Base-by-base conservation (phyloP, 2,888 invertebrate species). In the Chaetoderma sp. region DNA sequence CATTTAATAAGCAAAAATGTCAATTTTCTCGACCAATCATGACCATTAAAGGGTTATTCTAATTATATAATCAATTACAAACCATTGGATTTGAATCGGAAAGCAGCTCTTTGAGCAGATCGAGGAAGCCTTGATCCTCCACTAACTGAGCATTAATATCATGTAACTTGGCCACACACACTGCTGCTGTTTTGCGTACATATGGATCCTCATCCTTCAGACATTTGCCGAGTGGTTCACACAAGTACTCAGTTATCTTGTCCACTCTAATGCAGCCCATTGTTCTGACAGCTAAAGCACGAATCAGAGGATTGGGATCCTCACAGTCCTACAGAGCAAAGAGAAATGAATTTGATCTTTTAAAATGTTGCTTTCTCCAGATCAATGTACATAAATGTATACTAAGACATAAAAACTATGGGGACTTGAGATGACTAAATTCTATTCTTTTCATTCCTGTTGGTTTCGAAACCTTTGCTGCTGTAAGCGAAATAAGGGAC, bases 191-290 rank as follows among this genome's bases (percentile, higher is more conserved):
- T 89, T 99, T 99, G 76, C 99, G 90, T 8, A 87, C 87, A 72
- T 87, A 87, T 0, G 86, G 86, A 66, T 87, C 86, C 63, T 82
- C 84, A 61, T 84, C 87, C 76, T 89, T 89, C 75, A 90, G 85
- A 81, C 90, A 90, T 77, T 89, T 99, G 64, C 99, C 90, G 75
- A 99, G 88, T 0, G 99, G 99, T 85, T 99, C 98, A 87, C 99
- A 99, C 45, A 99, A 89, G 88, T 99, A 99, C 88, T 99, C 99
- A 0, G 99, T 99, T 81, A 99, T 99, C 89, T 99, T 99, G 89
- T 99, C 99, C 61, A 99, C 99, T 16, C 99, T 91, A 84, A 99
- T 99, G 87, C 99, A 99, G 60, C 99, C 99, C 99, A 99, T 99
- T 21, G 99, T 99, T 65, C 99, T 90, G 32, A 99, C 99, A 36